These are phyloP conservation scores for Yponomeuta evonymella DNA, from an alignment of 2,888 invertebrate species.

Conservation along the genomic window DNA sequence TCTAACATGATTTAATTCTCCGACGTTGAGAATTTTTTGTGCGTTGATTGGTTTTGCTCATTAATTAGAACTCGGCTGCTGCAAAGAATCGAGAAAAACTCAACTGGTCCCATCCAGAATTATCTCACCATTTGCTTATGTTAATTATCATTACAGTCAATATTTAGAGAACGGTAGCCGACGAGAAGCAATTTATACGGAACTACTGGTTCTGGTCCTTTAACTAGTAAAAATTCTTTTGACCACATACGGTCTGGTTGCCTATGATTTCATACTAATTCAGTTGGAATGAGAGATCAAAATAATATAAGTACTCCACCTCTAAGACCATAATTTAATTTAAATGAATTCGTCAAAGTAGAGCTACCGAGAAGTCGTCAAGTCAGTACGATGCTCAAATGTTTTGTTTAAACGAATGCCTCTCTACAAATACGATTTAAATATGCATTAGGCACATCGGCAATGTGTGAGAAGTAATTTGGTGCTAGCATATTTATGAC, in stretches of 20 bases:
- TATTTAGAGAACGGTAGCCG: slow-evolving; percentile 15
- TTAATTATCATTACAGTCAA: neutral
- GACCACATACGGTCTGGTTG: neutral
- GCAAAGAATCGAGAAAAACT: too few relatives aligned
- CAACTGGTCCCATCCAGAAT: neutral
- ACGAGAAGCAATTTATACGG: neutral
- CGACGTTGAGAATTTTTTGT: too few relatives aligned
- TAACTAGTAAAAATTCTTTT: neutral
- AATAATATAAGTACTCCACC: neutral
- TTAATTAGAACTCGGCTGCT: too few relatives aligned
- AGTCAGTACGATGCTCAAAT: neutral
- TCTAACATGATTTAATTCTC: too few relatives aligned
- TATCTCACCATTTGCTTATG: neutral
- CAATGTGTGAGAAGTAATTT: neutral
- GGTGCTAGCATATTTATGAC: neutral
- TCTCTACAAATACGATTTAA: neutral
- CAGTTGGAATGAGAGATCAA: neutral
- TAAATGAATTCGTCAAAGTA: neutral
- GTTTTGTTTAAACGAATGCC: neutral
- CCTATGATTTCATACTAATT: neutral
- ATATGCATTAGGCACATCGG: neutral
- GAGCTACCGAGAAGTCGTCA: neutral
- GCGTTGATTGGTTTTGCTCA: too few relatives aligned
- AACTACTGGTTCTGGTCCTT: slow-evolving; percentile 10
- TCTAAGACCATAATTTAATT: neutral